Conservation (phyloP, 2,888 invertebrate species). For the Drosophila pegasa region DNA sequence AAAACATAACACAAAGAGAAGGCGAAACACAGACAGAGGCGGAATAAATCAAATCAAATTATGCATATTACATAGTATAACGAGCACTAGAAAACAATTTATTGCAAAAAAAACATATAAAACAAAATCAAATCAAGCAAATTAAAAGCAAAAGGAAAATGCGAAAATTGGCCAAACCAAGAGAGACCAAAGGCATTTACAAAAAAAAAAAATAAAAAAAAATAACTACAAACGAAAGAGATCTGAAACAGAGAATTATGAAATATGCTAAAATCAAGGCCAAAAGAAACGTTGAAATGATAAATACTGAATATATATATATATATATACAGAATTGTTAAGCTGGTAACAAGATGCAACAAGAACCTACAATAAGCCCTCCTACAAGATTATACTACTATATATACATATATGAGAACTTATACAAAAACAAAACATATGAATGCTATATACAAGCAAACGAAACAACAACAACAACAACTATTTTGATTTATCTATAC, state of each 20-base stretch:
- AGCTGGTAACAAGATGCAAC: slow-evolving; percentile 43
- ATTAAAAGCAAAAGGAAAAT: slow-evolving; percentile 31
- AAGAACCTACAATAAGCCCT: slow-evolving; percentile 69
- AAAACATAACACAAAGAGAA: slow-evolving; percentile 20
- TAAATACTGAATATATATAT: slow-evolving; percentile 15
- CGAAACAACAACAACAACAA: slow-evolving; percentile 22
- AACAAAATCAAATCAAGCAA: slow-evolving; percentile 13
- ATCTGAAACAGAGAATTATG: slow-evolving; percentile 17
- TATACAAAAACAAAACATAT: slow-evolving; percentile 44
- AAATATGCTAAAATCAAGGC: slow-evolving; percentile 39
- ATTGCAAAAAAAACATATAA: slow-evolving; percentile 21
- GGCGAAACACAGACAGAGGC: slow-evolving; percentile 4
- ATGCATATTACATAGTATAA: slow-evolving; percentile 57
- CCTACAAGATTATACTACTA: slow-evolving; percentile 51
- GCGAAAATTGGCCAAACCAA: slow-evolving; percentile 62
- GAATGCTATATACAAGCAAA: slow-evolving; percentile 61
- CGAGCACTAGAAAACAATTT: slow-evolving; percentile 39
- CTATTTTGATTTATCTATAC: slow-evolving; percentile 57
- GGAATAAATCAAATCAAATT: slow-evolving; percentile 57
- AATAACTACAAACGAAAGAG: slow-evolving; percentile 18
- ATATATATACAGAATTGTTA: slow-evolving; percentile 10
- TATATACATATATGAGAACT: slow-evolving; percentile 13
- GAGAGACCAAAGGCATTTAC: slow-evolving; percentile 70
- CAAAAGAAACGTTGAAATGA: slow-evolving; percentile 36
- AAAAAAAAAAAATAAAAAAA: no score